phyloP scores from a whole-genome alignment of 2,113 vertebrate species.

The Bufo bufo region DNA sequence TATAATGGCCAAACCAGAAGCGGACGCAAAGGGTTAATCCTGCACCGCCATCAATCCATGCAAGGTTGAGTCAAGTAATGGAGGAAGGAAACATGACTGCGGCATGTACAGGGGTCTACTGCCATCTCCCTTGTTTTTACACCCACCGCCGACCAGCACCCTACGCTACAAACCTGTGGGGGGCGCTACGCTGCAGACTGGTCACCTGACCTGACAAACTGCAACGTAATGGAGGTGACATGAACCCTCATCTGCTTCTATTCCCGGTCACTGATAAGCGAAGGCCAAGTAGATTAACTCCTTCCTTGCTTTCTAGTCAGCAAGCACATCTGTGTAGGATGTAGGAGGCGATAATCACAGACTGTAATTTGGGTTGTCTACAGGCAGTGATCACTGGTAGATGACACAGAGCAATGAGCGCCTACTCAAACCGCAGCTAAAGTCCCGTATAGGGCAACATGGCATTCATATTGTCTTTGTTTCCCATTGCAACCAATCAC shows the following conservation, averaged over 20 bases:
- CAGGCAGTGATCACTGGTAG: too few relatives aligned
- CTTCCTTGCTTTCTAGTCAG: neutral
- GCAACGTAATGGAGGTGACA: neutral
- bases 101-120: neutral
- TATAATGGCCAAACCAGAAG: too few relatives aligned
- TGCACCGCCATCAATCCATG: neutral
- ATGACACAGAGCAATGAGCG: too few relatives aligned
- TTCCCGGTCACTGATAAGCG: neutral
- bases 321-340: neutral
- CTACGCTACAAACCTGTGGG: neutral
- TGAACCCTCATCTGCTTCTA: neutral
- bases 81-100: neutral
- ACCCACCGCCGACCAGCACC: neutral
- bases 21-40: neutral
- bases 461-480: too few relatives aligned
- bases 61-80: slow-evolving; percentile 13
- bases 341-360: too few relatives aligned
- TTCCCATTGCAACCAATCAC: too few relatives aligned
- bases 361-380: too few relatives aligned
- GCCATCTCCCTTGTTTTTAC: neutral
- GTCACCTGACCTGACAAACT: too few relatives aligned
- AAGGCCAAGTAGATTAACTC: neutral
- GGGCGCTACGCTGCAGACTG: too few relatives aligned
- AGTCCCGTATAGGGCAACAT: too few relatives aligned
- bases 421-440: too few relatives aligned